Evolutionary conservation across 2,113 vertebrate species (phyloP), one percentile per base, ranked within the genome.

Genomic region (Ictidomys tridecemlineatus): DNA sequence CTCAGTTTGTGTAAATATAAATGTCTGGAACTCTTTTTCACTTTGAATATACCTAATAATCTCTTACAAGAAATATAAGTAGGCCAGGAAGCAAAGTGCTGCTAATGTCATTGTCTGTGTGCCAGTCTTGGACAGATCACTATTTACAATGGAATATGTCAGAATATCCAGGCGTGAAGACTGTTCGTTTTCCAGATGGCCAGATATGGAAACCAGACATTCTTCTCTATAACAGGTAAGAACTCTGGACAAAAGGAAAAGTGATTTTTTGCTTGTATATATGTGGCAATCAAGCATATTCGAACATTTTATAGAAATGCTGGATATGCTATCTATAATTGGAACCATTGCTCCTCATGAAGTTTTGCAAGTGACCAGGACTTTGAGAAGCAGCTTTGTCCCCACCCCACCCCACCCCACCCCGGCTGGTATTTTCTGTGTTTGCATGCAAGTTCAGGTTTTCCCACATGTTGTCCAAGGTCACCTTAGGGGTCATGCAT

Each of bases 141-240:
- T 99, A 99, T 88, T 98, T 99, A 7, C 99, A 99, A 85, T 99
- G 99, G 99, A 99, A 99, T 10, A 12, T 97, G 88, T 99, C 99
- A 1, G 99, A 99, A 0, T 99, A 99, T 95, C 99, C 99, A 0
- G 99, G 99, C 10, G 99, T 99, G 98, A 98, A 98, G 97, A 99
- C 98, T 0, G 98, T 99, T 39, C 99, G 99, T 92, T 99, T 99
- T 98, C 99, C 99, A 8, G 99, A 99, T 97, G 98, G 99, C 78
- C 98, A 99, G 88, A 99, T 99, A 92, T 99, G 99, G 99, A 99
- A 99, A 95, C 99, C 99, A 16, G 99, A 99, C 98, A 99, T 99
- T 96, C 99, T 99, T 91, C 99, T 99, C 28, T 99, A 99, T 84
- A 99, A 99, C 99, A 99, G 99, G 99, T 99, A 98, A 96, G 98